phyloP scores from a whole-genome alignment of 2,797 vertebrate genomes.

The Galagoides demidoff region DNA sequence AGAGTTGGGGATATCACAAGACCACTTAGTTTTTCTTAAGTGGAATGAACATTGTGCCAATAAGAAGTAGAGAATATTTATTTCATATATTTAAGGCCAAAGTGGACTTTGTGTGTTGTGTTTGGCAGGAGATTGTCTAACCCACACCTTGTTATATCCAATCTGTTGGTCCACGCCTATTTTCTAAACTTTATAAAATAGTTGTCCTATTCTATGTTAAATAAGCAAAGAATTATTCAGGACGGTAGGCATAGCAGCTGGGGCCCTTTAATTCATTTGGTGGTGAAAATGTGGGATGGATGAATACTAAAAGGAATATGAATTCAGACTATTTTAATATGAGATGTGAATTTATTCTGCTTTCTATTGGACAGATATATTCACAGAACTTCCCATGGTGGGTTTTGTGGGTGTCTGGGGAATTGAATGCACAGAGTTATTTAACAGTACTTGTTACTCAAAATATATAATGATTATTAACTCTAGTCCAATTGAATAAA shows the following conservation, averaged over 20 bases:
- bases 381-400: background rate
- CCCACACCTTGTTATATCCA: background rate
- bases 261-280: background rate
- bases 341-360: background rate
- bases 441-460: background rate
- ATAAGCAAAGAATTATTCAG: background rate
- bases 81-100: background rate
- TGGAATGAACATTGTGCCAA: background rate
- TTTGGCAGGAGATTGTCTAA: background rate
- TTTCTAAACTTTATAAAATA: background rate
- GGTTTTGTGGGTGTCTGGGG: background rate
- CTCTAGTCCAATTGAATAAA: background rate
- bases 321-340: background rate
- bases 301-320: background rate
- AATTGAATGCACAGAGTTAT: background rate
- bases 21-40: background rate
- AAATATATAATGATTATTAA: background rate
- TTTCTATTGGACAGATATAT: background rate
- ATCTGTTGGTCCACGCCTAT: background rate
- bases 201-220: background rate
- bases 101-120: rapidly evolving
- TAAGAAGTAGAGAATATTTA: background rate
- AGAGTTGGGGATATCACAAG: background rate
- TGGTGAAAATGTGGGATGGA: background rate
- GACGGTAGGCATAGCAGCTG: background rate